phyloP scores from a whole-genome alignment of 1,140 invertebrate species.

The Drosophila baimaii region DNA sequence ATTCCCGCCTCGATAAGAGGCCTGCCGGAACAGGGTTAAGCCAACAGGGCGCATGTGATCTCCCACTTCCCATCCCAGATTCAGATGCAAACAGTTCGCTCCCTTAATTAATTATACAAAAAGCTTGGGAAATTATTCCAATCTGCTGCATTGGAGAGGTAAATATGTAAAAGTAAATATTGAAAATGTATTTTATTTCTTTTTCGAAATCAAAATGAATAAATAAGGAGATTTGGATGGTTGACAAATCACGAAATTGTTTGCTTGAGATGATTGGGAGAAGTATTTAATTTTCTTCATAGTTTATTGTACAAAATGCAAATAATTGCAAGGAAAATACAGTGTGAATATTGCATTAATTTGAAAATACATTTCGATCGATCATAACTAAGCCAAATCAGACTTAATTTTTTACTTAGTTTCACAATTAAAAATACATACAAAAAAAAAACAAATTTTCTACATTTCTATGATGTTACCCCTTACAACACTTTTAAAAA shows the following conservation, averaged over 20 bases:
- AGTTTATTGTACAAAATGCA: background rate
- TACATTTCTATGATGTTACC: too few species aligned
- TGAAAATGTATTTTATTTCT: background rate
- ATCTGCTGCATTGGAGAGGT: background rate
- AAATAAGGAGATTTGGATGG: background rate
- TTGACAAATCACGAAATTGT: background rate
- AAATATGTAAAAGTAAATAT: too few species aligned
- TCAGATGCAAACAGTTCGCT: conserved; percentile 27
- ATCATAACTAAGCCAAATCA: too few species aligned
- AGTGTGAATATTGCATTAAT: background rate
- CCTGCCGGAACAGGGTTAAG: conserved; percentile 28
- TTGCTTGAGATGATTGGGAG: background rate
- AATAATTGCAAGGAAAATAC: too few species aligned
- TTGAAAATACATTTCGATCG: too few species aligned
- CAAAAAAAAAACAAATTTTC: too few species aligned
- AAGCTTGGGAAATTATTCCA: background rate
- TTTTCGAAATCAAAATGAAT: background rate
- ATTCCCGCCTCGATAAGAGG: conserved; percentile 25
- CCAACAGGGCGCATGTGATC: conserved; percentile 24
- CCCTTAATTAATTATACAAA: conserved; percentile 16
- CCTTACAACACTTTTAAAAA: too few species aligned
- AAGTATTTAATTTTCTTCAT: background rate
- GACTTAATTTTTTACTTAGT: too few species aligned
- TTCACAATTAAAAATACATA: too few species aligned
- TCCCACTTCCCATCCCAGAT: conserved; percentile 8